Evolutionary conservation across 1,140 invertebrate species (phyloP), one percentile per base, ranked within the genome.

Genomic region (Ctenoplectra terminalis): DNA sequence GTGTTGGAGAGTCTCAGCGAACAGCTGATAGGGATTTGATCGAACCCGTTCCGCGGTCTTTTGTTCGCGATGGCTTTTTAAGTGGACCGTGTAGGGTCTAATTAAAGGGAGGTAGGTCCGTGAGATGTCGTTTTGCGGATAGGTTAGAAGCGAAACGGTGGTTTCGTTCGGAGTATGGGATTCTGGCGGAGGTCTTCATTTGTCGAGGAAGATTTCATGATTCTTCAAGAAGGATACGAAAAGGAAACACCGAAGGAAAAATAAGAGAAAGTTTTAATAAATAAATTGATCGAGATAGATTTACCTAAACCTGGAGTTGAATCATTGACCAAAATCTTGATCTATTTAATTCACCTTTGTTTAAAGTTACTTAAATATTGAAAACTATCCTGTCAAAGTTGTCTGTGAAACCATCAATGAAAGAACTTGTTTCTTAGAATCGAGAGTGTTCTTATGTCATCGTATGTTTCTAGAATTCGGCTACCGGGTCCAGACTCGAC

Each of bases 21-120:
- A 0, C 20, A 46, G 50, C 50, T 76, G 63, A 77, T 77, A 46
- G 50, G 37, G 63, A 77, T 69, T 77, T 69, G 40, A 70, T 77
- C 52, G 64, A 26, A n/a, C 40, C 50, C 13, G 40, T 43, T 54
- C 48, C 26, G 5, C 23, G 37, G 20, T 5, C 52, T 56, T 71
- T 60, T 37, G 76, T 78, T 40, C 37, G 7, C 23, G 52, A n/a
- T 58, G 52, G 40, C 31, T 34, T 71, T 70, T 70, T 78, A 58
- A 69, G 48, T n/a, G 63, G 63, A 34, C 26, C 52, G 26, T 54
- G 64, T 20, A 23, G 48, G 40, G 31, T 26, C 34, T 54, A 20
- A 31, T 52, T 75, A 43, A 1, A 43, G 17, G 46, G 20, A 11
- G 2, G 23, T n/a, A 17, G 60, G n/a, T 6, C 9, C 15, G 37